Evolutionary conservation across 1,140 invertebrate genomes (phyloP).

Genomic region (Aplysia californica): DNA sequence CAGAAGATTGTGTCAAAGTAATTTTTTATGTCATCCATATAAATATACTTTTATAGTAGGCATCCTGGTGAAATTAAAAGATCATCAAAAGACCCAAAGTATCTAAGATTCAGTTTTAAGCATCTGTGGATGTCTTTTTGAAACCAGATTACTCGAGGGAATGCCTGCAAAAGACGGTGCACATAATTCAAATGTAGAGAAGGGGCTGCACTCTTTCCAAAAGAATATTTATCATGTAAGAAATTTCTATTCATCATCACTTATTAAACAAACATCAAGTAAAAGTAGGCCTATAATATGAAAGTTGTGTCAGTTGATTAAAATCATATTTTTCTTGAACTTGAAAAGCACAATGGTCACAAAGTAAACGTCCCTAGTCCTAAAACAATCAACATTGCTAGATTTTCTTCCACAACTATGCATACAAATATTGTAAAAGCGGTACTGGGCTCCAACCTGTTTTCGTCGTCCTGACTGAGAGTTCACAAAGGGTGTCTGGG

Average conservation of each 20-base stretch:
- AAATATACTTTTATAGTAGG: not conserved
- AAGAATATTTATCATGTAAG: too few species aligned
- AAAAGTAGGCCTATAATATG: too few species aligned
- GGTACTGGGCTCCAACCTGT: conserved; percentile 77
- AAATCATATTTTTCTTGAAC: not conserved
- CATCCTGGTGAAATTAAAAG: not conserved
- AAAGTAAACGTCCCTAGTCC: not conserved
- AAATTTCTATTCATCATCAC: too few species aligned
- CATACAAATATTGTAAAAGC: not conserved
- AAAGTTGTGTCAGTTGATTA: not conserved
- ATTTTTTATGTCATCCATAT: not conserved
- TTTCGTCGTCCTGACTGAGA: conserved; percentile 97
- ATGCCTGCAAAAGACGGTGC: not conserved
- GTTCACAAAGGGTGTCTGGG: conserved; percentile 85
- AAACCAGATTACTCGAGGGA: not conserved
- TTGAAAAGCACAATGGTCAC: too few species aligned
- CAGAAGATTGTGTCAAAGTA: not conserved
- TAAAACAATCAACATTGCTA: not conserved
- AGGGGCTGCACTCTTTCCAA: too few species aligned
- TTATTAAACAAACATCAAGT: too few species aligned
- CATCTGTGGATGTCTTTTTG: not conserved
- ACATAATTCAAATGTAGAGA: too few species aligned
- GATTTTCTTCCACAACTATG: not conserved
- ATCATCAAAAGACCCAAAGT: not conserved
- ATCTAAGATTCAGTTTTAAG: not conserved